A percentile compares a stretch with the other conserved stretches of the same genome.
Evolutionary conservation across 2,888 invertebrate species (phyloP).

Genomic region (Myopa tessellatipennis): DNA sequence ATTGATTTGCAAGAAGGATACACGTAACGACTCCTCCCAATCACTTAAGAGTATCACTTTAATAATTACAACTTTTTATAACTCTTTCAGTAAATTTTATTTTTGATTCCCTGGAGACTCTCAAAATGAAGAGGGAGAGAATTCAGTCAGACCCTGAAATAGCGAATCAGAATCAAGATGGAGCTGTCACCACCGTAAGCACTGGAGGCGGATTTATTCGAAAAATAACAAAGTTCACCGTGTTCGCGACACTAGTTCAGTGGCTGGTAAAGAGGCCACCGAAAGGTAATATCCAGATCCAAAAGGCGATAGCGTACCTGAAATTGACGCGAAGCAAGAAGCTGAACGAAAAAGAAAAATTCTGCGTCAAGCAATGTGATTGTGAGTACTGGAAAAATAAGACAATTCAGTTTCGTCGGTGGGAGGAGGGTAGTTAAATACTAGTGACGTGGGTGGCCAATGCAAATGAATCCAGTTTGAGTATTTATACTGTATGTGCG

Average conservation of each 20-base stretch:
- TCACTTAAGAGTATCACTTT: neutral
- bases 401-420: too few relatives aligned
- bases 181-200: constrained; percentile 33
- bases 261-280: constrained; percentile 63
- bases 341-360: constrained; percentile 52
- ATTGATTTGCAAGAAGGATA: constrained; percentile 64
- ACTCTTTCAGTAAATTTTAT: constrained; percentile 55
- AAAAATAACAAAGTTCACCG: constrained; percentile 62
- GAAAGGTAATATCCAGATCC: constrained; percentile 54
- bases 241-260: constrained; percentile 63
- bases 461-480: neutral
- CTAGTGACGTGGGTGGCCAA: neutral
- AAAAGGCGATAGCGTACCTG: constrained; percentile 56
- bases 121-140: constrained; percentile 46
- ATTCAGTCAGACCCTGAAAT: neutral
- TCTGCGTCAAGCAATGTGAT: constrained; percentile 60
- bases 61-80: neutral
- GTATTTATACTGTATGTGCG: neutral
- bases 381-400: constrained; percentile 53
- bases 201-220: constrained; percentile 54
- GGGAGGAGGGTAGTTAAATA: too few relatives aligned
- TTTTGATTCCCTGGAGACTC: constrained; percentile 53
- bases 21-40: constrained; percentile 50
- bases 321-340: constrained; percentile 53
- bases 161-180: constrained; percentile 27